These are phyloP conservation scores for Diceros bicornis DNA, from an alignment of 2,797 vertebrate genomes.

Conservation along the genomic window DNA sequence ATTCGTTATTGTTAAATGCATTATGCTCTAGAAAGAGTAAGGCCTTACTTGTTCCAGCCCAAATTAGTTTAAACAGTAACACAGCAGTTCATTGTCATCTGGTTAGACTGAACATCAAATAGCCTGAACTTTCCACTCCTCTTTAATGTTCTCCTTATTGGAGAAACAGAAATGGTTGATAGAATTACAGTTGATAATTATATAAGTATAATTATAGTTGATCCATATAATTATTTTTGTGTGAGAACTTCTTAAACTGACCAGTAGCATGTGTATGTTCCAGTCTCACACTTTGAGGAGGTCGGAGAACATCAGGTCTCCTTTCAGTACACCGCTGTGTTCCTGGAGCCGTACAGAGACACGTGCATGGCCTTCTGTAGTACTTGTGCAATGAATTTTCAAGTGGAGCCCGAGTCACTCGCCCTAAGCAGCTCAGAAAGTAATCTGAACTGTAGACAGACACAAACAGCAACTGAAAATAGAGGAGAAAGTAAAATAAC, in stretches of 20 bases:
- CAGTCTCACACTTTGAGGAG: neutral
- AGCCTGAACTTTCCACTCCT: conserved; percentile 50
- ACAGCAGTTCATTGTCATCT: conserved; percentile 46
- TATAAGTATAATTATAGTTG: conserved; percentile 1
- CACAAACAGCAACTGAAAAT: neutral
- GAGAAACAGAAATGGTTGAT: conserved; percentile 52
- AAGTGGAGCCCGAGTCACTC: neutral
- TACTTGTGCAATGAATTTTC: neutral
- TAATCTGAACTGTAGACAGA: neutral
- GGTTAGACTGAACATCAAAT: conserved; percentile 61
- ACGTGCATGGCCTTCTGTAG: neutral
- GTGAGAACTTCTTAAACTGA: conserved; percentile 4
- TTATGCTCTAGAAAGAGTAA: conserved; percentile 57
- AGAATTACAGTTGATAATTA: conserved; percentile 35
- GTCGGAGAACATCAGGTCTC: neutral
- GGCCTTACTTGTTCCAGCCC: neutral
- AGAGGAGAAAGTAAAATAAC: neutral
- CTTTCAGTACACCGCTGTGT: neutral
- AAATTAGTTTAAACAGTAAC: conserved; percentile 72
- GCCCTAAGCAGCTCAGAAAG: neutral
- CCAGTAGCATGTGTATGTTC: neutral
- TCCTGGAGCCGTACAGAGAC: neutral
- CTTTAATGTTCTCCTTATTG: conserved; percentile 59
- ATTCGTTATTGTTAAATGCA: conserved; percentile 41
- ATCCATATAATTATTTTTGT: neutral